Evolutionary conservation across 2,113 vertebrate genomes (phyloP), one percentile per base, ranked within the genome.

Genomic region (Cervus canadensis): DNA sequence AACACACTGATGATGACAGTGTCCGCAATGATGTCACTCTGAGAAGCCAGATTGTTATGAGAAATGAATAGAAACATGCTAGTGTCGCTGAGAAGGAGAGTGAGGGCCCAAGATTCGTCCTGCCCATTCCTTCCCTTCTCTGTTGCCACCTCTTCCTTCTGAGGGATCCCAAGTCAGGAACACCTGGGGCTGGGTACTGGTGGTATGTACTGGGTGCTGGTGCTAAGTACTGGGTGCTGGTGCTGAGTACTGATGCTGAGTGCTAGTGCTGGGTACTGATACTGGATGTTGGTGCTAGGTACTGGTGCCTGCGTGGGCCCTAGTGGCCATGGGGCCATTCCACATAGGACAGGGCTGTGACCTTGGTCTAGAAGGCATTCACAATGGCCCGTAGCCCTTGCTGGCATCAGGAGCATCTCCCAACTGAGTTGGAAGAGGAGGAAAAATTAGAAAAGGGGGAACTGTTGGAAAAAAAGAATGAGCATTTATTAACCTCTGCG

Each of bases 401-500:
- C 25, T 56, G 52, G n/a, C 50, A 7, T 82, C 40, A 60, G 13
- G 6, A 7, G 2, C 23, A 7, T 76, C 43, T 89, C 56, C 79
- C 59, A 56, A 28, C 21, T 71, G 67, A 56, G 33, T 36, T 40
- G 40, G 43, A 25, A 74, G 56, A 30, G 15, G 52, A 57, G 7
- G 33, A 56, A 48, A 5, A 40, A 36, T 15, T 17, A 64, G 84
- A 52, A 48, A 62, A 40, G 43, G 4, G 12, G 14, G 6, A 12
- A 11, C 33, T 76, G 48, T 3, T n/a, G 45, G 54, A 64, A 21
- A 36, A 60, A 52, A 79, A 21, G 40, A 26, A 9, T 1, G 2
- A 1, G 14, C 30, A 36, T 12, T 2, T 59, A 3, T 48, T 1
- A 6, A 6, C 33, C 48, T 79, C 54, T 6, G 0, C 26, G n/a